Evolutionary conservation across 2,888 invertebrate genomes (phyloP), one percentile per base, ranked within the genome.

Genomic region (Bhutanitis thaidina): DNA sequence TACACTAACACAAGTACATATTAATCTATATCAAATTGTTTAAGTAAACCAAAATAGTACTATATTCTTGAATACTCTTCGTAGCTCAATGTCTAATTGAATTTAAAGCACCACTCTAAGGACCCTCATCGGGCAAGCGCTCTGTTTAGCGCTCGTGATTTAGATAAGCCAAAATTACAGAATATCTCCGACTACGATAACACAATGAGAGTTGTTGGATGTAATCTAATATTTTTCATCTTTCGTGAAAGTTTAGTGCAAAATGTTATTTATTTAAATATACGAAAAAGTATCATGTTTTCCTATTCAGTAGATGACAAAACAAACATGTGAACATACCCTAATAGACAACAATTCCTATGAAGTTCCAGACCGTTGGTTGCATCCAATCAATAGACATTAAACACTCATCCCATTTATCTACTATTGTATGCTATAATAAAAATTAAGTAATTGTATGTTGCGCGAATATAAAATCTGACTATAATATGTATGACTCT

Each of bases 131-230:
- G 36, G 29, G 43, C 41, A 27, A 16, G 30, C 40, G 40, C 49
- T 12, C 36, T 49, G 49, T 49, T 49, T 49, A 49, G 49, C 41
- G 36, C 40, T 49, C 40, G 41, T 43, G 43, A 43, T 43, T 49
- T 49, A 49, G 49, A 49, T 49, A 49, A 49, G 36, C 29, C 41
- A 12, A 36, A 43, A 43, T 36, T 36, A 36, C 49, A 49, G 35
- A 27, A 15, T 30, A 43, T 49, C 36, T 41, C 25, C 36, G 12
- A 20, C 41, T 29, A 36, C 41, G 41, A 49, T 49, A 43, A 43
- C 49, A 13, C 35, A 41, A 49, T 25, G 36, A 43, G 15, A 13
- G 27, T 41, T 48, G 40, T 41, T 34, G 14, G 13, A 9, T 12
- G 40, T 49, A 16, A 43, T 49, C 29, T 49, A 30, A 37, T 27